These are phyloP conservation scores for Acanthurus lineatus DNA, from an alignment of 2,797 vertebrate genomes.

Conservation along the genomic window DNA sequence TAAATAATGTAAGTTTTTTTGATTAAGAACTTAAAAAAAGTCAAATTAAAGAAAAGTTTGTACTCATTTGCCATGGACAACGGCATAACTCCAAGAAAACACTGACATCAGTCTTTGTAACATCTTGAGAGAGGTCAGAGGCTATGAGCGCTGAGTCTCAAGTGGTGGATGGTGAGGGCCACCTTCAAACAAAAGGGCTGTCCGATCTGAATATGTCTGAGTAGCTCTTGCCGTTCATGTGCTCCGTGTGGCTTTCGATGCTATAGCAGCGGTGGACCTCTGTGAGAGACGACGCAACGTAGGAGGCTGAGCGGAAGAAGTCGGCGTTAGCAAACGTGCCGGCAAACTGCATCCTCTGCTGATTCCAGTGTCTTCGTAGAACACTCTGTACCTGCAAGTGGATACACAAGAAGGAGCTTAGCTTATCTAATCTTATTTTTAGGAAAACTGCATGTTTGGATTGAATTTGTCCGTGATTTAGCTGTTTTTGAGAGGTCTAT, in stretches of 20 bases:
- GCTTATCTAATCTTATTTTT: too few species aligned
- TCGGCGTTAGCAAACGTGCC: slow-evolving; percentile 92
- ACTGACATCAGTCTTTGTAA: not conserved
- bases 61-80: not conserved
- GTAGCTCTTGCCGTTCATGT: slow-evolving; percentile 93
- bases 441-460: too few species aligned
- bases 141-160: not conserved
- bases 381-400: slow-evolving; percentile 92
- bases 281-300: slow-evolving; percentile 88
- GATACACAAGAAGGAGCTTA: not conserved
- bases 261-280: slow-evolving; percentile 93
- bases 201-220: slow-evolving; percentile 90
- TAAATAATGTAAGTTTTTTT: not conserved
- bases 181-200: slow-evolving; percentile 89
- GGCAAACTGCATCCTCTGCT: slow-evolving; percentile 94
- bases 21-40: not conserved
- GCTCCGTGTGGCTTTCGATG: slow-evolving; percentile 92
- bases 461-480: too few species aligned
- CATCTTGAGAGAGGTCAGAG: slow-evolving; percentile 15
- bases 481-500: too few species aligned
- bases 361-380: slow-evolving; percentile 95
- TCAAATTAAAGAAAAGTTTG: not conserved
- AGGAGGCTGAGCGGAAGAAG: slow-evolving; percentile 88
- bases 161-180: not conserved
- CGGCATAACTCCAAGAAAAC: slow-evolving; percentile 18